A percentile compares a stretch with the other conserved stretches of the same genome.
phyloP scores from a whole-genome alignment of 2,797 vertebrate genomes.

The Hipposideros larvatus region DNA sequence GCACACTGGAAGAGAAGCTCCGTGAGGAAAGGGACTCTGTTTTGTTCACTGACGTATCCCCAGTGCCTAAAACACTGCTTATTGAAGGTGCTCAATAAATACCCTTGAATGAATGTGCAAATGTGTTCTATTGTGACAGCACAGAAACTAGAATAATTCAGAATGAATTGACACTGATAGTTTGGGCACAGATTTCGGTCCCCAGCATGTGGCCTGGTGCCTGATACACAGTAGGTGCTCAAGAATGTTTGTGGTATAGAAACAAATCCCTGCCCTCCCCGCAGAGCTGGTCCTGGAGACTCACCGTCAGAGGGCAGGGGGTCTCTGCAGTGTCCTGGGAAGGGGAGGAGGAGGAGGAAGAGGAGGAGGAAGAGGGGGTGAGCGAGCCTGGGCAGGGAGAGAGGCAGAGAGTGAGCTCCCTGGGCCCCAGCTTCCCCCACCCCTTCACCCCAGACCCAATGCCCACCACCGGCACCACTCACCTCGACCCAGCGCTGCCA shows the following conservation, averaged over 20 bases:
- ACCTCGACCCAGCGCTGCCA: slow-evolving; percentile 94
- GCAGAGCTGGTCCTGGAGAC: slow-evolving; percentile 46
- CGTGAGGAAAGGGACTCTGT: slow-evolving; percentile 5
- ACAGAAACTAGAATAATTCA: background rate
- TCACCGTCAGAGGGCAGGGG: slow-evolving; percentile 82
- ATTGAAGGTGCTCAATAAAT: slow-evolving; percentile 7
- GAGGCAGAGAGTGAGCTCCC: slow-evolving; percentile 54
- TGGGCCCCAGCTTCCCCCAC: background rate
- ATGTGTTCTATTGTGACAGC: background rate
- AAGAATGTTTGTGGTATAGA: background rate
- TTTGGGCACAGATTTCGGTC: background rate
- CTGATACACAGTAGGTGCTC: slow-evolving; percentile 37
- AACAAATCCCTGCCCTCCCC: slow-evolving; percentile 13
- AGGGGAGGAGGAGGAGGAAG: slow-evolving; percentile 81
- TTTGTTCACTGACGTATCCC: slow-evolving; percentile 25
- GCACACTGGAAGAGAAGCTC: slow-evolving; percentile 37
- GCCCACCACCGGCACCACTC: rapidly evolving
- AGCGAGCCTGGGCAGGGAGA: slow-evolving; percentile 83
- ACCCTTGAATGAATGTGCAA: slow-evolving; percentile 23
- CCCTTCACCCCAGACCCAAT: background rate
- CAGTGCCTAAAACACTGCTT: slow-evolving; percentile 43
- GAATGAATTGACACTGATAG: background rate
- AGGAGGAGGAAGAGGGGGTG: slow-evolving; percentile 82
- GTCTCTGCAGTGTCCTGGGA: slow-evolving; percentile 83
- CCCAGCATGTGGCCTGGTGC: background rate